Evolutionary conservation across 1,140 invertebrate genomes (phyloP).

Genomic region (Scylla paramamosain): DNA sequence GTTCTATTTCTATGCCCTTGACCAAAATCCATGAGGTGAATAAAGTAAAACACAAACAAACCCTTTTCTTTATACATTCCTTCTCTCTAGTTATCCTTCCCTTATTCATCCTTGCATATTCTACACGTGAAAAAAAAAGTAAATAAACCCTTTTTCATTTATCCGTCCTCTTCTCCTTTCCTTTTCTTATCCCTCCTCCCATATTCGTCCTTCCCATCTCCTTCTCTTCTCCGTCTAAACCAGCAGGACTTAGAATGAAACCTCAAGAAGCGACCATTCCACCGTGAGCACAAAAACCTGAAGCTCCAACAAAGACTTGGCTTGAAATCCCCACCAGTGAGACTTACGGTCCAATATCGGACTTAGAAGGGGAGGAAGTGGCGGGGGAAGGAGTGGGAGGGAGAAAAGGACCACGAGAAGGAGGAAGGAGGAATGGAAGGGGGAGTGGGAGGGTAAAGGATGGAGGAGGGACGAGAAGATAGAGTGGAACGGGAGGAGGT

Average conservation of each 20-base stretch:
- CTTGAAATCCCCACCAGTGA: background rate
- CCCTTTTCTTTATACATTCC: too few relatives aligned
- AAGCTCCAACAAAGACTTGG: background rate
- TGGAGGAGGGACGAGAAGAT: background rate
- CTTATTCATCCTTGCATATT: too few relatives aligned
- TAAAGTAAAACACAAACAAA: too few relatives aligned
- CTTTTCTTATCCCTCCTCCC: too few relatives aligned
- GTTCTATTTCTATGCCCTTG: too few relatives aligned
- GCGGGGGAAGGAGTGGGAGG: background rate
- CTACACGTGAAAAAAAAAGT: too few relatives aligned
- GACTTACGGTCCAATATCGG: conserved; percentile 20
- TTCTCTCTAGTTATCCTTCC: too few relatives aligned
- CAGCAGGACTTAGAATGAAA: background rate
- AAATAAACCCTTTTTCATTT: too few relatives aligned
- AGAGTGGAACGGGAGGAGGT: background rate
- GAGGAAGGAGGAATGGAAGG: background rate
- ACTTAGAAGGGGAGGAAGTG: background rate
- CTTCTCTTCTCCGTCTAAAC: background rate
- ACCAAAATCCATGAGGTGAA: too few relatives aligned
- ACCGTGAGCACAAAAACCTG: background rate
- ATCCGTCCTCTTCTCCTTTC: too few relatives aligned
- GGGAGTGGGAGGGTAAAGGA: background rate
- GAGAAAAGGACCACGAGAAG: background rate
- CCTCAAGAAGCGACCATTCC: background rate
- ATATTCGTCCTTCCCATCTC: too few relatives aligned